A percentile compares a stretch with the other conserved stretches of the same genome.
These are phyloP conservation scores for Brachyrhaphis roseni DNA, from an alignment of 2,797 vertebrate species.

Conservation along the genomic window DNA sequence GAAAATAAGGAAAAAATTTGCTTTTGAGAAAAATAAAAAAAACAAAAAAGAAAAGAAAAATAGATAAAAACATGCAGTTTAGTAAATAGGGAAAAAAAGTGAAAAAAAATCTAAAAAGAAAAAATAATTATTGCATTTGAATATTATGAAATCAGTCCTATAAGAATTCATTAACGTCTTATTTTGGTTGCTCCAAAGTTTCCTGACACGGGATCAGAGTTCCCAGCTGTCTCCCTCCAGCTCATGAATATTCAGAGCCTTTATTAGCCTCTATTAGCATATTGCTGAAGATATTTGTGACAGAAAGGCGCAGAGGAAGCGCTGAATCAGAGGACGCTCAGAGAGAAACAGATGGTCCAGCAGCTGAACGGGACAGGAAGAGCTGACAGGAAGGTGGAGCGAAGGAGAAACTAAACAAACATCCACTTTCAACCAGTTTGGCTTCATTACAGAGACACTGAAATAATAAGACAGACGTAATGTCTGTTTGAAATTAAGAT, in stretches of 20 bases:
- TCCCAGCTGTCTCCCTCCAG: conserved; percentile 48
- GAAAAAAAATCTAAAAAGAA: not conserved
- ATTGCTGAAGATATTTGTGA: conserved; percentile 46
- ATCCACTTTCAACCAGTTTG: not conserved
- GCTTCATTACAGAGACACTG: not conserved
- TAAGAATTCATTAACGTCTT: not conserved
- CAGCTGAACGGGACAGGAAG: conserved; percentile 7
- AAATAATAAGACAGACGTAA: not conserved
- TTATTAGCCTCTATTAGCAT: conserved; percentile 46
- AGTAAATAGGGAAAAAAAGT: not conserved
- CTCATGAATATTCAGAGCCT: conserved; percentile 57
- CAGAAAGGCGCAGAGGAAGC: conserved; percentile 40
- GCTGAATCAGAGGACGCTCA: conserved; percentile 57
- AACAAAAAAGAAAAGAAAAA: not conserved
- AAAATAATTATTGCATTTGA: not conserved
- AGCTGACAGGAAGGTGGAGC: conserved; percentile 20
- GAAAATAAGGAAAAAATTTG: not conserved
- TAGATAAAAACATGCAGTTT: too few species aligned
- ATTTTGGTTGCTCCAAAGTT: conserved; percentile 24
- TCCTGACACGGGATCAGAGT: conserved; percentile 25
- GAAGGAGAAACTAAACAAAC: conserved; percentile 5
- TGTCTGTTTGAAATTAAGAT: not conserved
- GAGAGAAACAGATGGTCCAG: conserved; percentile 18
- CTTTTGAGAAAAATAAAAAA: not conserved
- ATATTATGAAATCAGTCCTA: not conserved